Evolutionary conservation across 2,113 vertebrate species (phyloP).

Genomic region (cat (Felis catus)): DNA sequence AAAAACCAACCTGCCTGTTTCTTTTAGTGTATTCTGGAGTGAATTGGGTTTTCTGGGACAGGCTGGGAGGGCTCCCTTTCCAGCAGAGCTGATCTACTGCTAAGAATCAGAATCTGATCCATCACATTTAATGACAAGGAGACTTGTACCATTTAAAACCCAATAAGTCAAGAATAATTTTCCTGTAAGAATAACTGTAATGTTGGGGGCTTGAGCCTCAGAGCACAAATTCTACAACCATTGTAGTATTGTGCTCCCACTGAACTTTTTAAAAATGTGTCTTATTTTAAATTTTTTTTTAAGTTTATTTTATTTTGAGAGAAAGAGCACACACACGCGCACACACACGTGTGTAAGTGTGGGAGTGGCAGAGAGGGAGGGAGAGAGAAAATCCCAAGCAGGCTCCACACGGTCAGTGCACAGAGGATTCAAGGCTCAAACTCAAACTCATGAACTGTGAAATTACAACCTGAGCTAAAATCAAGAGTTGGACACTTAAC

Average conservation of each 20-base stretch:
- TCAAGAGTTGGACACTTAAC: too few species aligned
- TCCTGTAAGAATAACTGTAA: not conserved
- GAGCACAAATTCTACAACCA: not conserved
- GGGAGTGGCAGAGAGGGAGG: too few species aligned
- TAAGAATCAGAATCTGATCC: not conserved
- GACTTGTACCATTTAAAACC: not conserved
- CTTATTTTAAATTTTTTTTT: too few species aligned
- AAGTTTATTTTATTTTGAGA: too few species aligned
- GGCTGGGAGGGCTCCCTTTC: not conserved
- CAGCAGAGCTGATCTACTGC: not conserved
- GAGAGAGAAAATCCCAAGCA: too few species aligned
- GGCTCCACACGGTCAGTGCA: too few species aligned
- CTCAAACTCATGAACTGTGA: too few species aligned
- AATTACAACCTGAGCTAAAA: too few species aligned
- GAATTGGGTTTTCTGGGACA: not conserved
- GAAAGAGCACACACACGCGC: too few species aligned
- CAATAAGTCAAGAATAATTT: not conserved
- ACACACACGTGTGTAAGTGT: too few species aligned
- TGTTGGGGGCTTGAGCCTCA: not conserved
- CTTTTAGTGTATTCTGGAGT: not conserved
- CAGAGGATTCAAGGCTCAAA: too few species aligned
- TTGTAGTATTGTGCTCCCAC: fast-evolving
- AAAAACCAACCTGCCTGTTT: not conserved
- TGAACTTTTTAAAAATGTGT: not conserved
- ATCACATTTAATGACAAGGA: not conserved